A percentile compares a stretch with the other conserved stretches of the same genome.
These are phyloP conservation scores for Nomada lathburiana DNA, from an alignment of 2,888 invertebrate genomes.

Conservation along the genomic window DNA sequence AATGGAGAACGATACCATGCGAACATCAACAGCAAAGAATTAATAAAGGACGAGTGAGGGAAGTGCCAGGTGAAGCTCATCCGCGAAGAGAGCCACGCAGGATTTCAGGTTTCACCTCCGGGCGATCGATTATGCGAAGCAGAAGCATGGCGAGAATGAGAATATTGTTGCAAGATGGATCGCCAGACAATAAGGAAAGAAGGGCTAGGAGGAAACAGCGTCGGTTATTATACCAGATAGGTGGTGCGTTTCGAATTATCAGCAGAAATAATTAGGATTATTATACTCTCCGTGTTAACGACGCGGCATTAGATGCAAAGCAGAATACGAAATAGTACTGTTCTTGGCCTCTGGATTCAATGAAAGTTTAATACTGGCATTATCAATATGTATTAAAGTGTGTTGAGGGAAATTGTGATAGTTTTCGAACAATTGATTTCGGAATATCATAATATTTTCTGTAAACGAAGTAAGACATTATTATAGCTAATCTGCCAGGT, in stretches of 20 bases:
- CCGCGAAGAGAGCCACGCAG: slow-evolving; percentile 21
- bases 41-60: slow-evolving; percentile 18
- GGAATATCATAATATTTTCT: no score
- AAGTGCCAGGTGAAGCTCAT: slow-evolving; percentile 23
- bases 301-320: slow-evolving; percentile 14
- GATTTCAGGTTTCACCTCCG: slow-evolving; percentile 65
- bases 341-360: neutral
- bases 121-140: slow-evolving; percentile 63
- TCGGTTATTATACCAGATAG: slow-evolving; percentile 30
- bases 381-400: no score
- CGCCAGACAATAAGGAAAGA: slow-evolving; percentile 48
- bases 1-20: slow-evolving; percentile 25
- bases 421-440: no score
- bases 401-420: no score
- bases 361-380: neutral
- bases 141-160: slow-evolving; percentile 47
- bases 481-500: no score
- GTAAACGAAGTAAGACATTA: no score
- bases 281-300: slow-evolving; percentile 43
- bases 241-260: slow-evolving; percentile 32
- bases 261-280: slow-evolving; percentile 60
- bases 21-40: slow-evolving; percentile 27
- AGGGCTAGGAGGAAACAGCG: slow-evolving; percentile 35
- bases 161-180: slow-evolving; percentile 40
- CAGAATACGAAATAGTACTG: slow-evolving; percentile 13